A percentile compares a stretch with the other conserved stretches of the same genome.
These are phyloP conservation scores for Lasioglossum calceatum DNA, from an alignment of 2,888 invertebrate species.

Conservation along the genomic window DNA sequence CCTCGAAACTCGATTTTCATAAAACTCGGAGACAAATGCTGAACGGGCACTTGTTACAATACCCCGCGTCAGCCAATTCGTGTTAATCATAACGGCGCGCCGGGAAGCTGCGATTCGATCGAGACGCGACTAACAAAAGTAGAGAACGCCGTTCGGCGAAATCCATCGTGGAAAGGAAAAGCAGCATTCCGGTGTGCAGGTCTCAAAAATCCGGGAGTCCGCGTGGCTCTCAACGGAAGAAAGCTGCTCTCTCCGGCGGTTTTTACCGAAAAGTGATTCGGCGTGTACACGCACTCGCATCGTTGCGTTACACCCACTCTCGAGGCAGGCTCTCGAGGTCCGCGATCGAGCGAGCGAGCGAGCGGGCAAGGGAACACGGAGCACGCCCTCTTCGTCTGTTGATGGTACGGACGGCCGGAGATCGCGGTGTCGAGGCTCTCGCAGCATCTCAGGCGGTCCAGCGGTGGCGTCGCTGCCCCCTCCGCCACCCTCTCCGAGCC, in stretches of 20 bases:
- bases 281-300: slow-evolving; percentile 23
- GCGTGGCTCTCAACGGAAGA: background rate
- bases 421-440: slow-evolving; percentile 60
- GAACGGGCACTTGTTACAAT: background rate
- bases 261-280: background rate
- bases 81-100: background rate
- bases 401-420: slow-evolving; percentile 55
- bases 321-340: background rate
- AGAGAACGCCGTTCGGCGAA: background rate
- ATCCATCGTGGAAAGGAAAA: background rate
- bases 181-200: background rate
- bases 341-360: slow-evolving; percentile 3
- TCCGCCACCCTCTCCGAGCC: slow-evolving; percentile 7
- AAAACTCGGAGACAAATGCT: background rate
- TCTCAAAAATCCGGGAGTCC: background rate
- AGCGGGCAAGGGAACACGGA: slow-evolving; percentile 12
- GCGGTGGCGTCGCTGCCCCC: slow-evolving; percentile 73
- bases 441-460: slow-evolving; percentile 78
- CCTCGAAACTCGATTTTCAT: background rate
- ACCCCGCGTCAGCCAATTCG: background rate
- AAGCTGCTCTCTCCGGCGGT: background rate
- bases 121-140: background rate
- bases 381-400: slow-evolving; percentile 46
- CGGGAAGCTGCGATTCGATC: background rate
- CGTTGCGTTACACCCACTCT: slow-evolving; percentile 40